phyloP scores from a whole-genome alignment of 2,888 invertebrate species.

The Drosophila mimica region DNA sequence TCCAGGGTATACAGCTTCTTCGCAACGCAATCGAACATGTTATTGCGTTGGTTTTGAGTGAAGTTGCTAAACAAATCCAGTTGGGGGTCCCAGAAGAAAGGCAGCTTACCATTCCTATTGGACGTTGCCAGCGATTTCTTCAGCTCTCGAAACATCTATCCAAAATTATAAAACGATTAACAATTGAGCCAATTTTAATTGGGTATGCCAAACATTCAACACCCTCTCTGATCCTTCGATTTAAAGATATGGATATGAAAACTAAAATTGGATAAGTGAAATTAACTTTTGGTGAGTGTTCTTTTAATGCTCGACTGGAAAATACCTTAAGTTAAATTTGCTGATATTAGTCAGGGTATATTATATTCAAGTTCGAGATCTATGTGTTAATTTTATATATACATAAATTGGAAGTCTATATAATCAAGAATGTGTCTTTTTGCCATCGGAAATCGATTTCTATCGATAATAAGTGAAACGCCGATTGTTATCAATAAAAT shows the following conservation, averaged over 20 bases:
- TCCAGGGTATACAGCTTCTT: constrained; percentile 30
- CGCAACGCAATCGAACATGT: constrained; percentile 60
- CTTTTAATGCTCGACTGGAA: not conserved
- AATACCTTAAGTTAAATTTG: not conserved
- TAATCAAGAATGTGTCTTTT: not conserved
- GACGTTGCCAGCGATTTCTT: constrained; percentile 30
- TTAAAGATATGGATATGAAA: not conserved
- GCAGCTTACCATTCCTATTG: constrained; percentile 41
- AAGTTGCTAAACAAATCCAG: constrained; percentile 67
- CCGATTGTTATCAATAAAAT: not conserved
- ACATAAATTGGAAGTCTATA: not conserved
- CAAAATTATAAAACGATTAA: not conserved
- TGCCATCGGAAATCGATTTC: not conserved
- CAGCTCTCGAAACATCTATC: constrained; percentile 66
- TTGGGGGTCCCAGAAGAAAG: constrained; percentile 71
- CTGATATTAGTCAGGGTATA: not conserved
- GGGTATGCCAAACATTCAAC: not conserved
- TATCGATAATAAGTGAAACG: not conserved
- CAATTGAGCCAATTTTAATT: not conserved
- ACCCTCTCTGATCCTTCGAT: not conserved
- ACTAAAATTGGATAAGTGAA: not conserved
- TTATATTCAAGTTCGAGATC: not conserved
- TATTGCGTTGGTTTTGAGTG: constrained; percentile 18
- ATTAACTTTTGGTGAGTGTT: not conserved
- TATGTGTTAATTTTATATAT: not conserved